These are phyloP conservation scores for Diarsia dahlii DNA, from an alignment of 2,888 invertebrate species.

Conservation along the genomic window DNA sequence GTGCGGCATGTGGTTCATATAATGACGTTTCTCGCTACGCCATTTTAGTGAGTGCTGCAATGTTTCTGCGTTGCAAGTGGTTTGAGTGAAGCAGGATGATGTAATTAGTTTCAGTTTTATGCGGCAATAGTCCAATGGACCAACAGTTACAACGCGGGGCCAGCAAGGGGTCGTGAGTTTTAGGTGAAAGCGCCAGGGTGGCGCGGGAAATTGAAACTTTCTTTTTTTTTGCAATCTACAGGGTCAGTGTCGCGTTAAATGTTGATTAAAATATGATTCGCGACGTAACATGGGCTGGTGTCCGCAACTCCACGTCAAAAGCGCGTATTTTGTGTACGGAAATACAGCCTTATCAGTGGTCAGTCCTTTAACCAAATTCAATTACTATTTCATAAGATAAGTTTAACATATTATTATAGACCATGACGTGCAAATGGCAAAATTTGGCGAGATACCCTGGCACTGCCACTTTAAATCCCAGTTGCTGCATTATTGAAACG, in stretches of 20 bases:
- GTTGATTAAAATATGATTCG: not conserved
- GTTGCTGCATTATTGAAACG: not conserved
- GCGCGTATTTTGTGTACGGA: too few relatives aligned
- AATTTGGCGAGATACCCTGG: not conserved
- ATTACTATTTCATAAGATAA: too few relatives aligned
- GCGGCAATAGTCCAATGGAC: conserved; percentile 3
- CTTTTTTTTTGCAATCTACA: not conserved
- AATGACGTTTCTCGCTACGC: conserved; percentile 4
- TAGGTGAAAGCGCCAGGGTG: not conserved
- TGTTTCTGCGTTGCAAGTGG: not conserved
- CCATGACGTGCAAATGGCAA: too few relatives aligned
- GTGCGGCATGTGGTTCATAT: too few relatives aligned
- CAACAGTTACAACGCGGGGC: not conserved
- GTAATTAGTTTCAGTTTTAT: conserved; percentile 34
- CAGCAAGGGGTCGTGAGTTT: not conserved
- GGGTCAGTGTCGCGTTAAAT: not conserved
- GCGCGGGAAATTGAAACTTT: not conserved
- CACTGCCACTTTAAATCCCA: not conserved
- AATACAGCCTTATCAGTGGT: too few relatives aligned
- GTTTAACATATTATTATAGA: too few relatives aligned
- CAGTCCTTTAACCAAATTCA: too few relatives aligned
- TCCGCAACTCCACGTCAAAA: too few relatives aligned
- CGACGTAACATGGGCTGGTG: not conserved
- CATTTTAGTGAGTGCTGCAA: conserved; percentile 18
- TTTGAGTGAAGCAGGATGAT: conserved; percentile 7